Conservation (phyloP, 2,113 vertebrate genomes). For the Callorhinus ursinus region DNA sequence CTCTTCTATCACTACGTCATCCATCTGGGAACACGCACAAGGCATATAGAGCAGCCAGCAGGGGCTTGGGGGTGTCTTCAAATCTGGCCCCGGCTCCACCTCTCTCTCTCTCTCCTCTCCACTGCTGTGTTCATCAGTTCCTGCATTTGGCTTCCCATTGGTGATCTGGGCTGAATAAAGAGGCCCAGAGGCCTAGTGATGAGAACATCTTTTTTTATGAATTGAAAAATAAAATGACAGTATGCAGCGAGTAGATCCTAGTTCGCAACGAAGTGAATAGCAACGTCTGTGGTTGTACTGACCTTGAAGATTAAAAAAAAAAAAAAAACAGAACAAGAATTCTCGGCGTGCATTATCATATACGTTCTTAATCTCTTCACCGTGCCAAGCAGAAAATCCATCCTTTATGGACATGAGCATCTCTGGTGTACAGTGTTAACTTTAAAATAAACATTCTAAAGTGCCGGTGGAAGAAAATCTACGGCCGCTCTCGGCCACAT, state of each 20-base stretch:
- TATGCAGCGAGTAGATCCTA: conserved; percentile 49
- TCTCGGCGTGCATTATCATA: neutral
- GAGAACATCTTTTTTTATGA: conserved; percentile 53
- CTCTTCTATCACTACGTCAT: accelerated
- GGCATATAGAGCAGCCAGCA: neutral
- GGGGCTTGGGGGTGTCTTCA: neutral
- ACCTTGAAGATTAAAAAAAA: conserved; percentile 53
- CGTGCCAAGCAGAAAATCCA: conserved; percentile 57
- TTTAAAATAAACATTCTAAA: conserved; percentile 41
- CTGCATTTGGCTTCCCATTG: neutral
- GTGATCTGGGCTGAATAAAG: conserved; percentile 46
- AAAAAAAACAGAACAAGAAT: conserved; percentile 10
- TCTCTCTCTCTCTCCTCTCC: neutral
- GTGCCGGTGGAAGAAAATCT: conserved; percentile 5
- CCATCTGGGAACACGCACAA: neutral
- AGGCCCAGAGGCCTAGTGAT: conserved; percentile 62
- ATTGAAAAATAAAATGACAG: conserved; percentile 70
- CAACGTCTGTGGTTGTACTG: neutral
- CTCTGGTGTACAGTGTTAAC: neutral
- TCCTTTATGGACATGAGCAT: conserved; percentile 9
- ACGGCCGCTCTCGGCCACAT: accelerated
- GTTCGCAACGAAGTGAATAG: conserved; percentile 55
- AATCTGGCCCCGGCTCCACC: accelerated
- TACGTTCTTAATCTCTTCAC: conserved; percentile 14
- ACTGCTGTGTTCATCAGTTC: neutral